These are phyloP conservation scores for Catajapyx aquilonaris DNA, from an alignment of 1,140 invertebrate species.

Conservation along the genomic window DNA sequence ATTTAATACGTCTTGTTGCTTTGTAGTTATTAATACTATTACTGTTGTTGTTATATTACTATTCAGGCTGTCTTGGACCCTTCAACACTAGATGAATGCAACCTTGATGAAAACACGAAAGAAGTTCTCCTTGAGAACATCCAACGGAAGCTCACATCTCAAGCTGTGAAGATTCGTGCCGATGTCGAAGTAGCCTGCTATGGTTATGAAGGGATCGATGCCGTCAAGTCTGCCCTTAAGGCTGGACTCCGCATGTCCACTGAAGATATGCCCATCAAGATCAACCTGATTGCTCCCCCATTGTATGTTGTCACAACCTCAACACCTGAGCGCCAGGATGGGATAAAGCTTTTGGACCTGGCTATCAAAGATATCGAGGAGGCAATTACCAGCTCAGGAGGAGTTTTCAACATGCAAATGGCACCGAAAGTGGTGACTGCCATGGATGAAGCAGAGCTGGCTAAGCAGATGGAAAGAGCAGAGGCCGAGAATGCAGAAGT, in stretches of 20 bases:
- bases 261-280: conserved; percentile 88
- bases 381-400: conserved; percentile 57
- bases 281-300: conserved; percentile 88
- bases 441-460: conserved; percentile 86
- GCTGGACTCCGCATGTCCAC: conserved; percentile 83
- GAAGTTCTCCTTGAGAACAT: conserved; percentile 87
- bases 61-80: conserved; percentile 80
- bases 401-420: conserved; percentile 88
- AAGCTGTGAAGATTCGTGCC: conserved; percentile 92
- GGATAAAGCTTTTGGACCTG: conserved; percentile 65
- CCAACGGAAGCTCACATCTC: conserved; percentile 86
- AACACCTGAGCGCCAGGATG: conserved; percentile 87
- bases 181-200: conserved; percentile 98
- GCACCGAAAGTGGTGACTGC: conserved; percentile 95
- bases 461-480: conserved; percentile 75
- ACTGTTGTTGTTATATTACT: conserved; percentile 11
- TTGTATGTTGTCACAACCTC: conserved; percentile 86
- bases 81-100: conserved; percentile 86
- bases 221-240: conserved; percentile 82
- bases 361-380: conserved; percentile 73
- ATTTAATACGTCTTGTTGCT: conserved; percentile 2
- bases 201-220: conserved; percentile 97
- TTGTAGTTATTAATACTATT: conserved; percentile 1
- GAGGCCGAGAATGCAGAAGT: conserved; percentile 89
- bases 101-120: conserved; percentile 79